A percentile compares a stretch with the other conserved stretches of the same genome.
Evolutionary conservation across 37 sponge, comb jelly and placozoan species (phyloP).

Genomic region (Sycon ciliatum): DNA sequence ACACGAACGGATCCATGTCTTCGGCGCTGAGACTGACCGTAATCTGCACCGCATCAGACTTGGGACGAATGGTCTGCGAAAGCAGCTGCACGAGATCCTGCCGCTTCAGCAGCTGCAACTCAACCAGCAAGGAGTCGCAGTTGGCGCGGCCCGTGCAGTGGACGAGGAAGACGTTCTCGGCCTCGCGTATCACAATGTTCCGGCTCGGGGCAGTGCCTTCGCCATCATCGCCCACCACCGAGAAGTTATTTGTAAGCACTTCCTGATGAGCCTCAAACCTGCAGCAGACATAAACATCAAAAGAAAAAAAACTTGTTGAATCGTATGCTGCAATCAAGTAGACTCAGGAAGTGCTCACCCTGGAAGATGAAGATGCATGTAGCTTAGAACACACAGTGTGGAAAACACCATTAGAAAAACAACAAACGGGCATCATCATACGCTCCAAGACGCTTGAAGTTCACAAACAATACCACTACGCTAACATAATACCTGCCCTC

Average conservation of each 20-base stretch:
- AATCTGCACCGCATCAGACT: background rate
- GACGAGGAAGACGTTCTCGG: constrained; percentile 1
- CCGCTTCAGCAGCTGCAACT: constrained; percentile 10
- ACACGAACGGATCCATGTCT: constrained; percentile 5
- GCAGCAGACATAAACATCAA: too few species aligned
- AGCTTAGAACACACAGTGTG: too few species aligned
- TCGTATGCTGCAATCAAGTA: too few species aligned
- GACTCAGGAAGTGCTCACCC: too few species aligned
- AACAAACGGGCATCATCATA: too few species aligned
- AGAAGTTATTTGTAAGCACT: background rate
- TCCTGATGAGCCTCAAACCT: background rate
- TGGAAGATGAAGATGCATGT: too few species aligned
- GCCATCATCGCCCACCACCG: constrained; percentile 2
- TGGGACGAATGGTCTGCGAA: background rate
- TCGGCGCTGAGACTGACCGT: background rate
- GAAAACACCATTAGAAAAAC: too few species aligned
- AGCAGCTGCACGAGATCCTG: background rate
- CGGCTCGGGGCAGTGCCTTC: background rate
- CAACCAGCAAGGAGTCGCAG: background rate
- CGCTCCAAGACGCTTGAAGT: too few species aligned
- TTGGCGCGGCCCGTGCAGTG: background rate
- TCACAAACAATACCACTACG: too few species aligned
- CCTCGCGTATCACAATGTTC: background rate
- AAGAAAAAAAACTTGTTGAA: too few species aligned
- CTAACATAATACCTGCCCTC: too few species aligned